Evolutionary conservation across 2,797 vertebrate species (phyloP), one percentile per base, ranked within the genome.

Genomic region (Hippocampus kuda): DNA sequence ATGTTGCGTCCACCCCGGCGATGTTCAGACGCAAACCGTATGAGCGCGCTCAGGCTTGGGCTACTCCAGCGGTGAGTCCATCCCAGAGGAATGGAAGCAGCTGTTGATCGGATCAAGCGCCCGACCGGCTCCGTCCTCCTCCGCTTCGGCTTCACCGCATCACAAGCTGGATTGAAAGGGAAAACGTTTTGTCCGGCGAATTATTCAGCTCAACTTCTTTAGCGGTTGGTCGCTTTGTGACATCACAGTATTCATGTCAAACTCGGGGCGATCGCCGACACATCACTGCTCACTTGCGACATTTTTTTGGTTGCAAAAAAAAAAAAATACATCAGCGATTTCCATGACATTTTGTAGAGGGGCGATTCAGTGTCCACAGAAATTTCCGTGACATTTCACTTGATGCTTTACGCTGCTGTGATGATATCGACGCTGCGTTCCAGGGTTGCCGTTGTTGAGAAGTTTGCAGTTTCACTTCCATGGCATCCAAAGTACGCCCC

Each of bases 1-100:
- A 88, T 88, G 88, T 81, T 85, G 78, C 81, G 70, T 84, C 87
- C 74, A 81, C 79, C 34, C 34, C 85, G 74, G 78, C 83, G 79
- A 80, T 82, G 81, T 84, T 86, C 83, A 72, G 77, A 87, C 73
- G 74, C 75, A 70, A 82, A 57, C 61, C 87, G 83, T 88, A 81
- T 86, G 85, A 89, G 75, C 73, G 83, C 53, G 68, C 69, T 79
- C 77, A 76, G 62, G 82, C 78, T 82, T 87, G 86, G 88, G 79
- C 63, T 62, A 26, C 81, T 89, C 84, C 85, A 86, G 70, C 59
- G 73, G 77, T 80, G 79, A 84, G 78, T 85, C 88, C 85, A 86
- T 86, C 83, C 65, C 73, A 0, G 79, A 79, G 77, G 77, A 79
- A 65, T 13, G 48, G n/a, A 72, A 68, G 70, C 83, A 80, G 79